phyloP scores from a whole-genome alignment of 2,888 invertebrate species.

The Plusia festucae region DNA sequence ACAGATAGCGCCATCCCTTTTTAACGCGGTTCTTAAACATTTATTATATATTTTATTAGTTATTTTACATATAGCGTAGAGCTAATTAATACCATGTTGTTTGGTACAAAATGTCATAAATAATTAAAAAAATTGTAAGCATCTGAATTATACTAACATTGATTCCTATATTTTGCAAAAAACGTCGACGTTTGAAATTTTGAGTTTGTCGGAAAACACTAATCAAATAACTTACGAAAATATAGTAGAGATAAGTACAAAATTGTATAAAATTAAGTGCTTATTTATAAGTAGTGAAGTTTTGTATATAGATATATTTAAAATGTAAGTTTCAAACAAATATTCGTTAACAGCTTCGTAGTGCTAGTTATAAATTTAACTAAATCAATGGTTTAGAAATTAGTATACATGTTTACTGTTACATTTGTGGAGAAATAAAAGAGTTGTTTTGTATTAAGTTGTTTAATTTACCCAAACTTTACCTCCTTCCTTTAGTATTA shows the following conservation, averaged over 20 bases:
- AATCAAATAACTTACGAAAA: conserved; percentile 46
- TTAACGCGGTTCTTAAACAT: no score
- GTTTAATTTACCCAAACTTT: conserved; percentile 30
- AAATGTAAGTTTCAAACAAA: conserved; percentile 24
- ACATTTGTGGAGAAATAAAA: conserved; percentile 66
- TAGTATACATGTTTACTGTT: conserved; percentile 59
- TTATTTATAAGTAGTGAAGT: conserved; percentile 24
- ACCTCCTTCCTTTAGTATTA: not conserved
- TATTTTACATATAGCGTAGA: no score
- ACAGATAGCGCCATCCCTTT: not conserved
- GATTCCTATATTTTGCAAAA: conserved; percentile 10
- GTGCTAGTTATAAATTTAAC: conserved; percentile 33
- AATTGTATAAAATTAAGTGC: conserved; percentile 44
- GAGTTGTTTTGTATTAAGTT: conserved; percentile 60
- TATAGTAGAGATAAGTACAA: conserved; percentile 15
- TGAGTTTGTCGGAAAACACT: conserved; percentile 59
- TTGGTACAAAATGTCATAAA: no score
- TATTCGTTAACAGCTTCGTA: conserved; percentile 50
- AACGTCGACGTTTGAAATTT: conserved; percentile 68
- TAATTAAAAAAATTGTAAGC: no score
- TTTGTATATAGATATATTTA: conserved; percentile 44
- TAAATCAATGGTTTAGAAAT: conserved; percentile 51
- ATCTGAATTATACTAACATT: not conserved
- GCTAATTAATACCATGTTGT: no score
- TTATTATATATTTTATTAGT: no score